phyloP scores from a whole-genome alignment of 2,888 invertebrate genomes.

The Nomada flava region DNA sequence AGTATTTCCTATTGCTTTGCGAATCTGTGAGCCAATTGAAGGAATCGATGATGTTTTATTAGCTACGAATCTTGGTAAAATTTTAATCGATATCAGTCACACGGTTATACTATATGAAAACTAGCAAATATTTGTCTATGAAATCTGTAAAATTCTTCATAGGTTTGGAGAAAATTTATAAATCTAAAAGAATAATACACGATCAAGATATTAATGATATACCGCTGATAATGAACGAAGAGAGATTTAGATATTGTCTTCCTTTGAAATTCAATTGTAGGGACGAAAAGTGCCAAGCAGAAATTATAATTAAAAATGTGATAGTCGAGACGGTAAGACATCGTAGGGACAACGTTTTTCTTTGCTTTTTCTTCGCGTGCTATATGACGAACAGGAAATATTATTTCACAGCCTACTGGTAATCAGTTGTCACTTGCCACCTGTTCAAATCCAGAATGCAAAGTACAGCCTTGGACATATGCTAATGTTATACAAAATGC shows the following conservation, averaged over 20 bases:
- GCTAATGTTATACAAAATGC: constrained; percentile 90
- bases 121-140: background rate
- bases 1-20: constrained; percentile 97
- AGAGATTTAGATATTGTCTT: constrained; percentile 86
- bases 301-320: constrained; percentile 84
- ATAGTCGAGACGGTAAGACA: constrained; percentile 81
- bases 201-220: constrained; percentile 72
- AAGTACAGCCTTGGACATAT: constrained; percentile 88
- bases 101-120: background rate
- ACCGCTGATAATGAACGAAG: constrained; percentile 84
- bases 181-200: constrained; percentile 74
- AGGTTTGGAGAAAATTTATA: constrained; percentile 77
- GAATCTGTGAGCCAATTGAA: constrained; percentile 98
- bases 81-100: constrained; percentile 6
- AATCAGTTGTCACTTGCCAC: constrained; percentile 86
- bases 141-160: constrained; percentile 15
- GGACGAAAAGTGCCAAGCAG: constrained; percentile 83
- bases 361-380: background rate
- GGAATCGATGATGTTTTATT: constrained; percentile 96
- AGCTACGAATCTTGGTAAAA: constrained; percentile 93
- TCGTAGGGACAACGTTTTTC: background rate
- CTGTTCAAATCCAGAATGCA: constrained; percentile 91
- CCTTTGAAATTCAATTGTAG: constrained; percentile 88
- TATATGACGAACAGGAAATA: constrained; percentile 77
- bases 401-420: constrained; percentile 82